These are phyloP conservation scores for Eupeodes corollae DNA, from an alignment of 1,140 invertebrate genomes.

Conservation along the genomic window DNA sequence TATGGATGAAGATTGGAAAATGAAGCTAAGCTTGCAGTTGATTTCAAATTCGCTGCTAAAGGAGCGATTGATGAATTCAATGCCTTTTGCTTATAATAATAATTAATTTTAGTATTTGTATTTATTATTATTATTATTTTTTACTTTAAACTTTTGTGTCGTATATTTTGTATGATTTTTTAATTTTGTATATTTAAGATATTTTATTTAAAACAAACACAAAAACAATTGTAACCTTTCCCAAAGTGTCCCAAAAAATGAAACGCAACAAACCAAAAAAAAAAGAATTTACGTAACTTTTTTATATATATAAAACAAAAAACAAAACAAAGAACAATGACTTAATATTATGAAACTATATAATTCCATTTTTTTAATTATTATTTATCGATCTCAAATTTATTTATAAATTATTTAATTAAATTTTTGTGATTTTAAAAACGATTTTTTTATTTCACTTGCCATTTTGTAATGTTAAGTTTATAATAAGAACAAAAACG, in stretches of 20 bases:
- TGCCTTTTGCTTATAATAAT: slow-evolving; percentile 36
- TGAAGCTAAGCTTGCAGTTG: slow-evolving; percentile 34
- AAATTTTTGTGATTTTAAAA: not conserved
- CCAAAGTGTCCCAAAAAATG: no score
- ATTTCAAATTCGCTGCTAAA: slow-evolving; percentile 36
- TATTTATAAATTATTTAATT: not conserved
- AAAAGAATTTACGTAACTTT: no score
- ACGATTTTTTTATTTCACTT: not conserved
- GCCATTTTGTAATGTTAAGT: not conserved
- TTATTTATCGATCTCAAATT: not conserved
- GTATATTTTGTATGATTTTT: not conserved
- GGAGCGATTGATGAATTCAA: slow-evolving; percentile 34
- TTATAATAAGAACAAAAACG: not conserved
- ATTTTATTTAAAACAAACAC: not conserved
- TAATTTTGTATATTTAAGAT: not conserved
- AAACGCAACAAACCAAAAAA: no score
- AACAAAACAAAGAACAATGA: no score
- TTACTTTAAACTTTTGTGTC: not conserved
- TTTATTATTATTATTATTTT: not conserved
- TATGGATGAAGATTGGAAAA: slow-evolving; percentile 34
- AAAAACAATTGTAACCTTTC: not conserved
- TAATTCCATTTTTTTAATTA: not conserved
- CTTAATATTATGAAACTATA: no score
- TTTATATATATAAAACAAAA: no score
- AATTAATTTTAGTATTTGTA: slow-evolving; percentile 9